These are phyloP conservation scores for Discoglossus pictus DNA, from an alignment of 2,797 vertebrate genomes.

Conservation along the genomic window DNA sequence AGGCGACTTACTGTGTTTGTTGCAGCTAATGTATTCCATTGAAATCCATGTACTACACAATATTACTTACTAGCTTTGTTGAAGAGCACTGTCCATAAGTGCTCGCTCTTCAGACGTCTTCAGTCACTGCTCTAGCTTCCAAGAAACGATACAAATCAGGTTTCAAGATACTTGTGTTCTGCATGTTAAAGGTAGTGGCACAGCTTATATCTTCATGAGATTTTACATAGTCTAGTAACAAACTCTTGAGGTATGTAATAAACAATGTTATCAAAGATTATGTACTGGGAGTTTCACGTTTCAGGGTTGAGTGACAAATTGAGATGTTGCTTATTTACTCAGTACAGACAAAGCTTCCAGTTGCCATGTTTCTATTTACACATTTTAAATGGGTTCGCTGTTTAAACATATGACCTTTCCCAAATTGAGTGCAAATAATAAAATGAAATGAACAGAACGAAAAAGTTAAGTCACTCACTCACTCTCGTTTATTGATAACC, in stretches of 20 bases:
- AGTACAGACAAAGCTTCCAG: constrained; percentile 27
- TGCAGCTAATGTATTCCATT: not conserved
- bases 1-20: too few relatives aligned
- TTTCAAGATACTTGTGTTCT: not conserved
- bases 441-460: not conserved
- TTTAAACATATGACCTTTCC: constrained; percentile 19
- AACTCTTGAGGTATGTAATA: constrained; percentile 21
- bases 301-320: constrained; percentile 4
- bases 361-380: constrained; percentile 48
- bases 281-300: constrained; percentile 24
- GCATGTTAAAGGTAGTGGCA: not conserved
- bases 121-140: not conserved
- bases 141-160: not conserved
- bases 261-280: constrained; percentile 44
- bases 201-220: not conserved
- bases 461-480: not conserved
- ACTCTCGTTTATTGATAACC: too few relatives aligned
- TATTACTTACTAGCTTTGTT: constrained; percentile 6
- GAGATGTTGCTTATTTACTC: constrained; percentile 28
- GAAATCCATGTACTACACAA: too few relatives aligned
- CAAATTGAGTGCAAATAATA: constrained; percentile 23
- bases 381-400: constrained; percentile 31
- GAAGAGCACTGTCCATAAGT: constrained; percentile 10
- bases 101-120: constrained; percentile 3
- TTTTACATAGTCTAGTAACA: constrained; percentile 16